Evolutionary conservation across 30 jellyfish, hydroid and myxozoan genomes (phyloP).

Genomic region (Chironex yamaguchii): DNA sequence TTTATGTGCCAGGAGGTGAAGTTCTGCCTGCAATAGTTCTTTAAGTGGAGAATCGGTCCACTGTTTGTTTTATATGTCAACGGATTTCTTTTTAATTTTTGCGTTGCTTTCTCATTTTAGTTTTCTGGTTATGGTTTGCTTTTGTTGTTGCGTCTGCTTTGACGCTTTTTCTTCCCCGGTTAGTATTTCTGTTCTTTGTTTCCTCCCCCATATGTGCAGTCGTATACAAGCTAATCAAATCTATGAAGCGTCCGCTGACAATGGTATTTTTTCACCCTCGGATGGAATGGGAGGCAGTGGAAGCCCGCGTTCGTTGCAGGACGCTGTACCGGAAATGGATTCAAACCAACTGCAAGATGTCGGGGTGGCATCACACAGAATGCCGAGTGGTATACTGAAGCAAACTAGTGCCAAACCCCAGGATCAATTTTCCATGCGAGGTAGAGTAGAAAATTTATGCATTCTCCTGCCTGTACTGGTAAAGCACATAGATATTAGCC

Average conservation of each 20-base stretch:
- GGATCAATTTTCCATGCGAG: neutral
- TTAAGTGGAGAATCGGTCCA: no score
- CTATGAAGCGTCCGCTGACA: neutral
- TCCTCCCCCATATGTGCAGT: no score
- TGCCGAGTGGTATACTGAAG: neutral
- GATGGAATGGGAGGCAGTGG: neutral
- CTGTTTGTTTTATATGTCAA: no score
- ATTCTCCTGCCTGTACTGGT: neutral
- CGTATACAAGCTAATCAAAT: neutral
- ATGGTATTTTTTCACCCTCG: neutral
- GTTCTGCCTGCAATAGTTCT: no score
- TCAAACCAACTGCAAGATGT: neutral
- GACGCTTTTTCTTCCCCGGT: no score
- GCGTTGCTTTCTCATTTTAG: no score
- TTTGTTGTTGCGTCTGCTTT: no score
- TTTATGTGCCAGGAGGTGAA: no score
- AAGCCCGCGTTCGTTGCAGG: neutral
- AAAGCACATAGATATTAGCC: neutral
- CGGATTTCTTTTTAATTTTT: no score
- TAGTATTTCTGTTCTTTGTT: no score
- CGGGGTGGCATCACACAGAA: neutral
- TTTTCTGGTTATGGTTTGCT: no score
- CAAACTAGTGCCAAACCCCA: neutral
- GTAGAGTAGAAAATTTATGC: neutral
- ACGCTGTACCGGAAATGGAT: neutral